Base-by-base conservation (phyloP, 2,888 invertebrate genomes). In the Endomychus coccineus region DNA sequence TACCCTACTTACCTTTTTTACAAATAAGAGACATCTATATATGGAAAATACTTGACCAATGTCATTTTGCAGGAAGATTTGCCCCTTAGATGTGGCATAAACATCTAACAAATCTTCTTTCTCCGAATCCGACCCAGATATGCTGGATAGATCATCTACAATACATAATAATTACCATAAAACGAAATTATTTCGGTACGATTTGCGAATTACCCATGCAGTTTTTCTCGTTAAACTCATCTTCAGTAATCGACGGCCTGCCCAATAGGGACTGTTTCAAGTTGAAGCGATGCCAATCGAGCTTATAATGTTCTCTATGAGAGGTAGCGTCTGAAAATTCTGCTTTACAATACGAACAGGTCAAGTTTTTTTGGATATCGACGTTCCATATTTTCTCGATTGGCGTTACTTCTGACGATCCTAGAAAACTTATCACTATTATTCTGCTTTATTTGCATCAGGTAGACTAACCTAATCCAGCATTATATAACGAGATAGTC, bases 231-330 rank as follows among this genome's bases (percentile, higher is more conserved):
- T 64, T 62, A 63, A 81, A 81, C 42, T 68, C 64, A 27, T 74
- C 74, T 54, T 78, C 78, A 5, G 65, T 67, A 13, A 81, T 60
- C 2, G 71, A 59, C 27, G 63, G 57, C 33, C 67, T 64, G 5
- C 78, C 78, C 46, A 73, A 72, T 7, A 87, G 59, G 44, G 78
- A 78, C 45, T 79, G 74, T 52, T 84, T 85, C 22, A 89, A 65
- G 63, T 89, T 89, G 54, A 84, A 84, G 2, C 84, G 74, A 59
- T 89, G 88, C 87, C 86, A 88, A 58, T 88, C 88, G 21, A 83
- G 67, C 55, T 83, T 84, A 56, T 83, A 88, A 59, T 89, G 89
- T 4, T 77, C 71, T 10, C 79, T 75, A 61, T 87, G 83, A 39
- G 78, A 72, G 1, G 67, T 64, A 28, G 76, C 59, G 30, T 75